Evolutionary conservation across 2,888 invertebrate genomes (phyloP).

Genomic region (Eristalinus sepulchralis): DNA sequence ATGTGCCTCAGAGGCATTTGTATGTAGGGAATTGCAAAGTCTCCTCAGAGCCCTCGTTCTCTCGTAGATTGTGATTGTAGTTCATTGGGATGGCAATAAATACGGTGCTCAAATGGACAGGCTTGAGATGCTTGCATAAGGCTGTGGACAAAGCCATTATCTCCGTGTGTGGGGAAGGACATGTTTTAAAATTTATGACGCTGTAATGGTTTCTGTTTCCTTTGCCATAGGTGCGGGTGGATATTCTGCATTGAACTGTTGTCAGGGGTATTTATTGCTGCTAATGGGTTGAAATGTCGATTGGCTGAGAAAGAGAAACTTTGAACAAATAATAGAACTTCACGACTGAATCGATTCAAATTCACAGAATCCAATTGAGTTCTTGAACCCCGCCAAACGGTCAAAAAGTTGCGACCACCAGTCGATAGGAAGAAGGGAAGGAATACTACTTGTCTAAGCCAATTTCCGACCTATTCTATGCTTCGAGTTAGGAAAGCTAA

Average conservation of each 20-base stretch:
- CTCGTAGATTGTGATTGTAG: constrained; percentile 53
- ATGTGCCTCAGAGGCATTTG: constrained; percentile 15
- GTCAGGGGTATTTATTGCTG: constrained; percentile 33
- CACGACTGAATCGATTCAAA: neutral
- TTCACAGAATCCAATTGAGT: too few species aligned
- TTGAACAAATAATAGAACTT: neutral
- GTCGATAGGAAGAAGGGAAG: neutral
- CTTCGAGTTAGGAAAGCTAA: too few species aligned
- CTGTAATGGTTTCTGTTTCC: constrained; percentile 28
- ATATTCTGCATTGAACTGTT: constrained; percentile 22
- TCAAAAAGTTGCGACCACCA: neutral
- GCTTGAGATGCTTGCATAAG: neutral
- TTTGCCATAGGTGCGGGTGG: constrained; percentile 13
- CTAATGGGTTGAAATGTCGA: constrained; percentile 48
- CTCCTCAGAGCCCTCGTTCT: constrained; percentile 1
- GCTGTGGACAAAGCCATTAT: neutral
- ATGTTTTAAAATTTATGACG: constrained; percentile 38
- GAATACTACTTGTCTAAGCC: neutral
- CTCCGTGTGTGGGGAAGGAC: neutral
- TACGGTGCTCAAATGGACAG: constrained; percentile 18
- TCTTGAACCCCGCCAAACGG: neutral
- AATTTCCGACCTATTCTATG: neutral
- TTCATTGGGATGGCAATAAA: constrained; percentile 49
- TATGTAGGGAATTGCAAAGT: neutral
- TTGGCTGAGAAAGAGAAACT: constrained; percentile 9